A percentile compares a stretch with the other conserved stretches of the same genome.
phyloP scores from a whole-genome alignment of 2,113 vertebrate species.

The Sturnira hondurensis region DNA sequence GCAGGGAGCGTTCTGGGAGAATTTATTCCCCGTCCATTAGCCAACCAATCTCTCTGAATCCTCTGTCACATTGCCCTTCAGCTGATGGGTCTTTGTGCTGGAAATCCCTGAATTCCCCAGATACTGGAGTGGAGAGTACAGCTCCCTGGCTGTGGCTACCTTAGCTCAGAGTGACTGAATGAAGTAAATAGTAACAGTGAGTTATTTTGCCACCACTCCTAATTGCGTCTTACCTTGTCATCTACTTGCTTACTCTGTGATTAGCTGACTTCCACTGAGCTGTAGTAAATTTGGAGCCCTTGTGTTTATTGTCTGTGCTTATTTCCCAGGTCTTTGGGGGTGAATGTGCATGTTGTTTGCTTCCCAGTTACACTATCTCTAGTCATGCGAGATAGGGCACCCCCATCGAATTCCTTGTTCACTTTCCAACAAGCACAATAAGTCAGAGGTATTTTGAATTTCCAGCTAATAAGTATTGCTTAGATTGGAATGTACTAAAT shows the following conservation, averaged over 20 bases:
- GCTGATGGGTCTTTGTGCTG: slow-evolving; percentile 64
- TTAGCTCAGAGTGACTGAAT: slow-evolving; percentile 29
- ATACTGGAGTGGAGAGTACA: background rate
- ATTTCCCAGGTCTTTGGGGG: slow-evolving; percentile 23
- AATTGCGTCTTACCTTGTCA: slow-evolving; percentile 38
- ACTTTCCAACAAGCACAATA: background rate
- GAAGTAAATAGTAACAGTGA: background rate
- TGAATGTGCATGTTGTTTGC: slow-evolving; percentile 7
- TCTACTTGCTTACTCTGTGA: slow-evolving; percentile 30
- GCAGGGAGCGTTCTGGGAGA: slow-evolving; percentile 58
- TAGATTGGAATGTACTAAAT: background rate
- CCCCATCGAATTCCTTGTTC: background rate
- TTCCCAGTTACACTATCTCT: background rate
- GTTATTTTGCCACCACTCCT: slow-evolving; percentile 27
- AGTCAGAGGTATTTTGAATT: slow-evolving; percentile 5
- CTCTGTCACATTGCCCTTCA: slow-evolving; percentile 53
- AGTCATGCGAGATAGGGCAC: background rate
- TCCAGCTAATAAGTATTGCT: background rate
- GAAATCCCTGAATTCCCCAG: slow-evolving; percentile 42
- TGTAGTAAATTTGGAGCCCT: slow-evolving; percentile 46
- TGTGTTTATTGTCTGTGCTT: slow-evolving; percentile 35
- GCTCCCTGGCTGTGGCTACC: background rate
- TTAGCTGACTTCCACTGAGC: slow-evolving; percentile 43
- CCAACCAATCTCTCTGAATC: slow-evolving; percentile 51
- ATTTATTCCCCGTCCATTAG: slow-evolving; percentile 76